phyloP scores from a whole-genome alignment of 1,140 invertebrate genomes.

The Polyergus mexicanus region DNA sequence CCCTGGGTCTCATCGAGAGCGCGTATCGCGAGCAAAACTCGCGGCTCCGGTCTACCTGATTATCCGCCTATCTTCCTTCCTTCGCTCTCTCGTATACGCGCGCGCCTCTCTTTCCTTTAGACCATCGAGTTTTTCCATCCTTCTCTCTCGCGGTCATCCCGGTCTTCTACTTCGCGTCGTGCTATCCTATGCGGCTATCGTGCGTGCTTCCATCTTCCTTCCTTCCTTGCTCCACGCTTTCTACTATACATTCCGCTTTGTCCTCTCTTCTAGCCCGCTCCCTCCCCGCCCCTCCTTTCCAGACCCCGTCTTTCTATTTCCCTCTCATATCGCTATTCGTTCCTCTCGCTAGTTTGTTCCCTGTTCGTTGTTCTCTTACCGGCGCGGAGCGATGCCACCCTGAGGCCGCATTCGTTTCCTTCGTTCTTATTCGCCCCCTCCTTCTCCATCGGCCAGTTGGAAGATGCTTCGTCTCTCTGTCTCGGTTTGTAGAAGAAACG shows the following conservation, averaged over 20 bases:
- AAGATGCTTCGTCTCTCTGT: constrained; percentile 39
- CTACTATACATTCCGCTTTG: constrained; percentile 36
- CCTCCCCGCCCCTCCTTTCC: neutral
- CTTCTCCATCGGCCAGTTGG: constrained; percentile 12
- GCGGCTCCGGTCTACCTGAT: constrained; percentile 65
- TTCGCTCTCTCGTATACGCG: constrained; percentile 28
- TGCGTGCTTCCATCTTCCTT: constrained; percentile 31
- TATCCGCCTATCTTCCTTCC: constrained; percentile 71
- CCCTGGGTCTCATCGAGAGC: constrained; percentile 82
- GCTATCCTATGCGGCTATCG: constrained; percentile 22
- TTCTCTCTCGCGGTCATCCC: neutral
- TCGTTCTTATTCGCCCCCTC: constrained; percentile 58
- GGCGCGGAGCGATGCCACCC: constrained; percentile 64
- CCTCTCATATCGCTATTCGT: neutral
- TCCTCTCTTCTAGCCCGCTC: neutral
- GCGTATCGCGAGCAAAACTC: constrained; percentile 84
- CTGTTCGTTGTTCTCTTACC: constrained; percentile 22
- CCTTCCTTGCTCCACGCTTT: constrained; percentile 26
- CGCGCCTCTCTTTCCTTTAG: neutral
- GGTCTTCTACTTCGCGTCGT: neutral
- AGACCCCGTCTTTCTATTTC: constrained; percentile 1
- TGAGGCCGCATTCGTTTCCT: constrained; percentile 73
- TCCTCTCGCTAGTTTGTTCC: neutral
- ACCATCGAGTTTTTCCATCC: neutral
- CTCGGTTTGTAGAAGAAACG: constrained; percentile 65